Evolutionary conservation across 2,888 invertebrate species (phyloP).

Genomic region (Phyto melanocephala): DNA sequence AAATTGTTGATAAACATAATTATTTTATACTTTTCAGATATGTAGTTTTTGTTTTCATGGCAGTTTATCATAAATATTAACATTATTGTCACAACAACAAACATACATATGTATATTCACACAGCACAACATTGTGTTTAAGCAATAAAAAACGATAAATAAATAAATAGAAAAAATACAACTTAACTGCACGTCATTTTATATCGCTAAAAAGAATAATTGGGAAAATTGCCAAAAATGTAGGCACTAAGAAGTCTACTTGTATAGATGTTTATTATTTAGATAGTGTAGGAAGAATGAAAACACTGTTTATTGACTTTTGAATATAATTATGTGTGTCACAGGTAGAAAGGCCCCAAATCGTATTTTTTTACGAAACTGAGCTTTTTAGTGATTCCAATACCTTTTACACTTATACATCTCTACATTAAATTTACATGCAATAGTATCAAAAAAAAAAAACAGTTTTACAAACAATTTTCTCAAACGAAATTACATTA

Average conservation of each 20-base stretch:
- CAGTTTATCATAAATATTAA: no score
- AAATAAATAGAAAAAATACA: no score
- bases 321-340: no score
- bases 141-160: not conserved
- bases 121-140: slow-evolving; percentile 14
- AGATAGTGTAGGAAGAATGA: not conserved
- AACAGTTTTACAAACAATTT: no score
- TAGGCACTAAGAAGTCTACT: not conserved
- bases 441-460: no score
- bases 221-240: slow-evolving; percentile 26
- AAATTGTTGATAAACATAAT: not conserved
- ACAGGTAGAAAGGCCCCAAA: no score
- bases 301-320: not conserved
- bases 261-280: not conserved
- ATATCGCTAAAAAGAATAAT: not conserved
- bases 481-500: no score
- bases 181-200: not conserved
- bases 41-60: not conserved
- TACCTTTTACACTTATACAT: no score
- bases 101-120: not conserved
- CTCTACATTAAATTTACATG: no score
- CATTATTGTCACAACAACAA: not conserved
- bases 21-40: not conserved
- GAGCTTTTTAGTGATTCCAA: no score
- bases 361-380: no score